Conservation (phyloP, 2,888 invertebrate genomes). For the Tenthredo notha region DNA sequence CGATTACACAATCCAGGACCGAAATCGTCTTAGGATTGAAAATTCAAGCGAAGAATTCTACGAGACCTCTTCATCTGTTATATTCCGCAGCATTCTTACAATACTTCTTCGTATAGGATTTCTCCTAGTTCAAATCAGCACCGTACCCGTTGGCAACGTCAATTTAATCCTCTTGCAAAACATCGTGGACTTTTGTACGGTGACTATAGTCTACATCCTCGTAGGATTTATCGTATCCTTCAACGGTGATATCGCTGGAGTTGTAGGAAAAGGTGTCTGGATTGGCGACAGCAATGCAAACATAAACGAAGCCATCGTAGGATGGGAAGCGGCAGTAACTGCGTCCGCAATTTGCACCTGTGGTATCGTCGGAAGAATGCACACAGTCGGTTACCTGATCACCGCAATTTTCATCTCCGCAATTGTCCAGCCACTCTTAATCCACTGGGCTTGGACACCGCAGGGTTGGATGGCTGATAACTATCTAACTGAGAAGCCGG, state of each 20-base stretch:
- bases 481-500: conserved; percentile 61
- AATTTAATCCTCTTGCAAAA: conserved; percentile 75
- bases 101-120: conserved; percentile 73
- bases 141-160: conserved; percentile 73
- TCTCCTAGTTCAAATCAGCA: conserved; percentile 73
- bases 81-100: conserved; percentile 61
- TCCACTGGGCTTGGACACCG: conserved; percentile 75
- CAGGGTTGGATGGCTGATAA: conserved; percentile 72
- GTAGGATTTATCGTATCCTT: conserved; percentile 72
- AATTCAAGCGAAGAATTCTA: neutral
- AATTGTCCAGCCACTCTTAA: conserved; percentile 71
- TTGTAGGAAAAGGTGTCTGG: conserved; percentile 69
- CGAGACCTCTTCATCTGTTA: neutral
- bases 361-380: conserved; percentile 71
- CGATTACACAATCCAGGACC: conserved; percentile 41
- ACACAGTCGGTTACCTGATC: conserved; percentile 66
- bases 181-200: conserved; percentile 71
- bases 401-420: conserved; percentile 68
- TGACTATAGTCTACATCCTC: conserved; percentile 69
- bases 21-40: neutral
- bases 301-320: conserved; percentile 66
- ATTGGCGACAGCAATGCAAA: conserved; percentile 63
- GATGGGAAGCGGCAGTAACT: conserved; percentile 71
- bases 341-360: conserved; percentile 73
- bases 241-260: conserved; percentile 65